phyloP scores from a whole-genome alignment of 2,113 vertebrate genomes.

The Maccullochella peelii region DNA sequence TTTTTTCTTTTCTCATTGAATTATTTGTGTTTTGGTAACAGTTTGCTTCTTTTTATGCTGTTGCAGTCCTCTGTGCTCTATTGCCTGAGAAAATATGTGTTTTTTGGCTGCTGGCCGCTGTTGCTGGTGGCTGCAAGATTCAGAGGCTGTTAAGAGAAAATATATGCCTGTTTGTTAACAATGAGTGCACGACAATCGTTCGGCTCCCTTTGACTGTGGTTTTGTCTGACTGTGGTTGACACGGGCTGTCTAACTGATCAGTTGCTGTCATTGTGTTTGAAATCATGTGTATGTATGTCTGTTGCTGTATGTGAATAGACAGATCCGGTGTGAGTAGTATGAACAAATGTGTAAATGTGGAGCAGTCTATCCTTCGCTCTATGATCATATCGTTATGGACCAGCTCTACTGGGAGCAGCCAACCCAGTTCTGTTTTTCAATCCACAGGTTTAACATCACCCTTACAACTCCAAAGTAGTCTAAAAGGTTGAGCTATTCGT shows the following conservation, averaged over 20 bases:
- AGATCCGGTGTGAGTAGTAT: constrained; percentile 4
- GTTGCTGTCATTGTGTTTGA: background rate
- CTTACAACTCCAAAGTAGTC: background rate
- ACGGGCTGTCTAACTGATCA: background rate
- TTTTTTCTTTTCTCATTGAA: constrained; percentile 30
- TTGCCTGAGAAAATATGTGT: constrained; percentile 53
- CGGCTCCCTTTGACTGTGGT: constrained; percentile 3
- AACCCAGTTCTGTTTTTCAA: background rate
- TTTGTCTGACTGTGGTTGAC: background rate
- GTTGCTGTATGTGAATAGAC: background rate
- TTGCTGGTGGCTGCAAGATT: constrained; percentile 54
- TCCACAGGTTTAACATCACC: constrained; percentile 3
- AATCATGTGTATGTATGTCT: background rate
- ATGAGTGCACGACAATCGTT: constrained; percentile 1
- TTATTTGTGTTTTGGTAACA: constrained; percentile 45
- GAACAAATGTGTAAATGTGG: background rate
- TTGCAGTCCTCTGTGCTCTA: constrained; percentile 46
- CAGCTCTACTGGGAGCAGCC: too few species aligned
- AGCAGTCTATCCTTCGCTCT: background rate
- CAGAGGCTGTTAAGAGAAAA: constrained; percentile 52
- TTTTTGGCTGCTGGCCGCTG: constrained; percentile 45
- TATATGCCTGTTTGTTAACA: constrained; percentile 36
- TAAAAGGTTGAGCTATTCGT: too few species aligned
- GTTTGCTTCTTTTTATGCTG: constrained; percentile 45
- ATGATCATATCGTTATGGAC: constrained; percentile 29